These are phyloP conservation scores for Acholoe squamosa DNA, from an alignment of 2,888 invertebrate species.

Conservation along the genomic window DNA sequence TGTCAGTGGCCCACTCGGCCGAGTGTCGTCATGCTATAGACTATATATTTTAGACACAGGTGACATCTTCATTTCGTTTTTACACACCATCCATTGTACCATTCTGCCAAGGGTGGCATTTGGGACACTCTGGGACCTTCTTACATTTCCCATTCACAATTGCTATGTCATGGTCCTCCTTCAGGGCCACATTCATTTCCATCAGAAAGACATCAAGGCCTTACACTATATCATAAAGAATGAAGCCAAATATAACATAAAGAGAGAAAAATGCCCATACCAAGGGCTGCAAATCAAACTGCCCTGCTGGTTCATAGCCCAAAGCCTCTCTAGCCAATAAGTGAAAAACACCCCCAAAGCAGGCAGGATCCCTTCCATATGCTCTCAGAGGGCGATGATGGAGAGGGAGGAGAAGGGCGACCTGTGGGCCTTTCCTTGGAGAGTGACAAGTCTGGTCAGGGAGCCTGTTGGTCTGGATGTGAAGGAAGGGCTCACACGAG, in stretches of 20 bases:
- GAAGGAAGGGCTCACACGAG: background rate
- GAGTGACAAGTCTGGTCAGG: slow-evolving; percentile 43
- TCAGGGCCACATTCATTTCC: no score
- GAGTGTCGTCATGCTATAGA: no score
- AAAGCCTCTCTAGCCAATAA: background rate
- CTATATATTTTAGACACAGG: no score
- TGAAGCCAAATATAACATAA: background rate
- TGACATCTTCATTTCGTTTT: no score
- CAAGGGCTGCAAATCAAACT: slow-evolving; percentile 12
- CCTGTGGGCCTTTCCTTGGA: background rate
- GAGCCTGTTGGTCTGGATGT: slow-evolving; percentile 17
- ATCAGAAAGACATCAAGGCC: no score
- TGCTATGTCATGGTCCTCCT: no score
- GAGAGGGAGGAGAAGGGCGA: background rate
- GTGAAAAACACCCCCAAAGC: background rate
- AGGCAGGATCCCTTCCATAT: background rate
- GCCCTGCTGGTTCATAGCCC: background rate
- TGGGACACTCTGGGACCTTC: no score
- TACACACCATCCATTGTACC: no score
- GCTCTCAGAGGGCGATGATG: background rate
- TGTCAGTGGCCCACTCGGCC: no score
- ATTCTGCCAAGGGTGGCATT: no score
- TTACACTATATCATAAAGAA: no score
- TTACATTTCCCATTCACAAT: no score
- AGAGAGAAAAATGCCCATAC: slow-evolving; percentile 3